phyloP scores from a whole-genome alignment of 2,888 invertebrate genomes.

The Acleris holmiana region DNA sequence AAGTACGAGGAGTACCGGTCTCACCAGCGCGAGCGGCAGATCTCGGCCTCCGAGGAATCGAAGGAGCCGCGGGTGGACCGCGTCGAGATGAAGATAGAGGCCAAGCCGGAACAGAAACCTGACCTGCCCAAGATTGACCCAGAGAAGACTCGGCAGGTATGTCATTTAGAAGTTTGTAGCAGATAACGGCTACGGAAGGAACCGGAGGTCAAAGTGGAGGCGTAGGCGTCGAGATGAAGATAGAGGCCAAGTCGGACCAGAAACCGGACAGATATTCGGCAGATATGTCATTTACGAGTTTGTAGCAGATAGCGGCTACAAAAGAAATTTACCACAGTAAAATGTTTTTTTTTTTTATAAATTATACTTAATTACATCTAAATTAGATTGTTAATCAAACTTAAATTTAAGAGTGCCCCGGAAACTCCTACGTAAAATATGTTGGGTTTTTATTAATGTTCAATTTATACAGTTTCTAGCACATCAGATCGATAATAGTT shows the following conservation, averaged over 20 bases:
- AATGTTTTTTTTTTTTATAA: too few species aligned
- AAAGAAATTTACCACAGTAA: too few species aligned
- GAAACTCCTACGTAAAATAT: too few species aligned
- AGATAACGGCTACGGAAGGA: conserved; percentile 8
- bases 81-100: conserved; percentile 40
- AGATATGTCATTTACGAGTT: conserved; percentile 51
- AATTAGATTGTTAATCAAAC: too few species aligned
- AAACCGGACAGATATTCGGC: conserved; percentile 69
- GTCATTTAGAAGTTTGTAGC: background rate
- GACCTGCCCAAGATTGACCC: conserved; percentile 61
- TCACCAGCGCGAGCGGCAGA: conserved; percentile 85
- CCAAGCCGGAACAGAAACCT: conserved; percentile 59
- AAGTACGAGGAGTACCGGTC: conserved; percentile 96
- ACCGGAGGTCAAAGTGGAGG: too few species aligned
- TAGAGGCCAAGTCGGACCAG: conserved; percentile 50
- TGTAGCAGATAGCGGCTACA: too few species aligned
- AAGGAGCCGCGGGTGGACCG: conserved; percentile 56
- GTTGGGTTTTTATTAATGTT: too few species aligned
- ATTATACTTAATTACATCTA: too few species aligned
- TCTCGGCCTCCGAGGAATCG: conserved; percentile 48
- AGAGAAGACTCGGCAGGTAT: conserved; percentile 70
- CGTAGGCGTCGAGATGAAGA: conserved; percentile 39
- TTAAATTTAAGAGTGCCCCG: too few species aligned
- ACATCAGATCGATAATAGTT: too few species aligned
- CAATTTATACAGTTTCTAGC: too few species aligned